A percentile compares a stretch with the other conserved stretches of the same genome.
phyloP scores from a whole-genome alignment of 2,888 invertebrate genomes.

The Minunthozetes semirufus region DNA sequence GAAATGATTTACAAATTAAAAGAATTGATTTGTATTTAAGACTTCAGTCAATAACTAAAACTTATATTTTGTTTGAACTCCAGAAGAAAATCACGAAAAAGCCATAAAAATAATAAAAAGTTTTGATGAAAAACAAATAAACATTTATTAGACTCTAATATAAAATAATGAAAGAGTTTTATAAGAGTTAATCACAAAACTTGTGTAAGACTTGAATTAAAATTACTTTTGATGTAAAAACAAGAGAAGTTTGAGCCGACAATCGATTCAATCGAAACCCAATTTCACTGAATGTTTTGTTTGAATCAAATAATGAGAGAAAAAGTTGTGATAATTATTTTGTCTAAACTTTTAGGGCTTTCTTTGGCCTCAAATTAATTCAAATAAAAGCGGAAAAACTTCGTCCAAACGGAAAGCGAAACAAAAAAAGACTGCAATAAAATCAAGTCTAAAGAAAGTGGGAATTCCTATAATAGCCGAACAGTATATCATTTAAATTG shows the following conservation, averaged over 20 bases:
- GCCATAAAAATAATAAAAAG: background rate
- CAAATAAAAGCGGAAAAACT: background rate
- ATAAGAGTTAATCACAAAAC: background rate
- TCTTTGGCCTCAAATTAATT: background rate
- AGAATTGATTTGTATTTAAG: too few relatives aligned
- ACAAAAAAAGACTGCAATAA: background rate
- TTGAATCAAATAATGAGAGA: background rate
- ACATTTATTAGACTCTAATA: background rate
- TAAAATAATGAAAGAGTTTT: background rate
- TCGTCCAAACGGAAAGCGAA: background rate
- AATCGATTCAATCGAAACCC: background rate
- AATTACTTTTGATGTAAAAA: background rate
- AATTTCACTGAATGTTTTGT: background rate
- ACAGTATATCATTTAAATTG: constrained; percentile 2
- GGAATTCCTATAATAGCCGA: background rate
- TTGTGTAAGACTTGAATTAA: background rate
- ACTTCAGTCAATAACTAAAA: too few relatives aligned
- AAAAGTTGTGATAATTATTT: constrained; percentile 2
- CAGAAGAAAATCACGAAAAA: background rate
- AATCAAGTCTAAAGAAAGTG: background rate
- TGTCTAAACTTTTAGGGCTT: background rate
- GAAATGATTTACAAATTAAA: too few relatives aligned
- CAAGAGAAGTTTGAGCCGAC: too few relatives aligned
- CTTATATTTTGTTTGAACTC: background rate
- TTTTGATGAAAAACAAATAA: background rate